Evolutionary conservation across 2,797 vertebrate species (phyloP).

Genomic region (Tragelaphus eurycerus): DNA sequence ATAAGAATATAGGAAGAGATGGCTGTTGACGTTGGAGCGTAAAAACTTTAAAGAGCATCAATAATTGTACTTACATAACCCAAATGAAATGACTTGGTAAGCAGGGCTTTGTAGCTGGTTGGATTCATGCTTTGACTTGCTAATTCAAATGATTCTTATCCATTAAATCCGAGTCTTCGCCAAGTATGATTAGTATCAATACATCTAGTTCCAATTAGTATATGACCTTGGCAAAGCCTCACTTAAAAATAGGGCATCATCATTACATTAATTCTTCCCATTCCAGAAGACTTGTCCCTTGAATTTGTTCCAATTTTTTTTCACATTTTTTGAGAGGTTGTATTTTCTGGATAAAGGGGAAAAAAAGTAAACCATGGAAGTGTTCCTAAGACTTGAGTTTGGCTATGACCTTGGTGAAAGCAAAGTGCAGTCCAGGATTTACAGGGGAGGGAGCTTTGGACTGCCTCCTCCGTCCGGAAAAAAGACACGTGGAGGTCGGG

Average conservation of each 20-base stretch:
- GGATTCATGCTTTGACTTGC: not conserved
- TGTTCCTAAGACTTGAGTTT: conserved; percentile 12
- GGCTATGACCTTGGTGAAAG: conserved; percentile 37
- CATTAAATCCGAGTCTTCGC: not conserved
- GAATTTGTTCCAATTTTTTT: not conserved
- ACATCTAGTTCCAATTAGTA: not conserved
- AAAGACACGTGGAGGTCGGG: not conserved
- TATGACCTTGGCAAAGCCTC: not conserved
- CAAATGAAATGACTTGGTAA: not conserved
- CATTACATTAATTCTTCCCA: not conserved
- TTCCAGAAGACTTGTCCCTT: not conserved
- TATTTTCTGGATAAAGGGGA: conserved; percentile 29
- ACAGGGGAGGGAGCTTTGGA: not conserved
- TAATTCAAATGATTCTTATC: conserved; percentile 25
- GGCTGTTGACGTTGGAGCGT: not conserved
- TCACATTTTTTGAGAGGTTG: not conserved
- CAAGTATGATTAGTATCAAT: not conserved
- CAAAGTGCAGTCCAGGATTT: not conserved
- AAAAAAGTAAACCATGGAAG: not conserved
- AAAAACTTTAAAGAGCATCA: conserved; percentile 34
- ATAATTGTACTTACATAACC: not conserved
- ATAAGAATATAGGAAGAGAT: not conserved
- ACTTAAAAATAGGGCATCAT: not conserved
- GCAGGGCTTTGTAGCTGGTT: not conserved
- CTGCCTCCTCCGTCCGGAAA: not conserved